These are phyloP conservation scores for Andrena cerasifolii DNA, from an alignment of 1,140 invertebrate species.

Conservation along the genomic window DNA sequence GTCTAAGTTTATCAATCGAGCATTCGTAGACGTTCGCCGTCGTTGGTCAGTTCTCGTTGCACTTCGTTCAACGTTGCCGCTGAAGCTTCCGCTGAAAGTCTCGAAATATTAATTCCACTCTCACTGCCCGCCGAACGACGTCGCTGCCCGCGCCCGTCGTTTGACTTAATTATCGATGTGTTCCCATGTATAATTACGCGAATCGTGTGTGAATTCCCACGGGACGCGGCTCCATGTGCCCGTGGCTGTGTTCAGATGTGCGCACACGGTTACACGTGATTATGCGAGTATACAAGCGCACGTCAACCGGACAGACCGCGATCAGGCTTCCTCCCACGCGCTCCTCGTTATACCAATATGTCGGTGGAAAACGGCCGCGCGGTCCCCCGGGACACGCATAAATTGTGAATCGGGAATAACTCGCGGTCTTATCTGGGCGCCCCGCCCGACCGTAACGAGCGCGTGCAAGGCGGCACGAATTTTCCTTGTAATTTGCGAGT, in stretches of 20 bases:
- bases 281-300: constrained; percentile 36
- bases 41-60: no score
- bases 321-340: constrained; percentile 8
- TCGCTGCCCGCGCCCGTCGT: background rate
- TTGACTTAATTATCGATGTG: constrained; percentile 60
- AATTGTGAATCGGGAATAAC: constrained; percentile 45
- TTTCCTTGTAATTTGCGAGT: no score
- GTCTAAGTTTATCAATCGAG: no score
- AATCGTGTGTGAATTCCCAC: constrained; percentile 56
- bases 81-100: background rate
- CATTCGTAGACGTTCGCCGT: no score
- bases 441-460: background rate
- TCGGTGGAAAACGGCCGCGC: constrained; percentile 44
- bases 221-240: background rate
- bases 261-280: constrained; percentile 31
- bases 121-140: background rate
- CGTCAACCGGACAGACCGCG: constrained; percentile 21
- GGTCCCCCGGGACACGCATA: constrained; percentile 6
- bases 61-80: no score
- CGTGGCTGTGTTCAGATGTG: background rate
- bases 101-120: background rate
- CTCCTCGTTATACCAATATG: constrained; percentile 46
- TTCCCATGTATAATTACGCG: constrained; percentile 32
- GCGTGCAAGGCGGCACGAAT: no score
- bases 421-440: background rate